Percentiles rank a stretch among this genome's conserved stretches.
Evolutionary conservation across 2,888 invertebrate genomes (phyloP).

Genomic region (Eupsilia transversa): DNA sequence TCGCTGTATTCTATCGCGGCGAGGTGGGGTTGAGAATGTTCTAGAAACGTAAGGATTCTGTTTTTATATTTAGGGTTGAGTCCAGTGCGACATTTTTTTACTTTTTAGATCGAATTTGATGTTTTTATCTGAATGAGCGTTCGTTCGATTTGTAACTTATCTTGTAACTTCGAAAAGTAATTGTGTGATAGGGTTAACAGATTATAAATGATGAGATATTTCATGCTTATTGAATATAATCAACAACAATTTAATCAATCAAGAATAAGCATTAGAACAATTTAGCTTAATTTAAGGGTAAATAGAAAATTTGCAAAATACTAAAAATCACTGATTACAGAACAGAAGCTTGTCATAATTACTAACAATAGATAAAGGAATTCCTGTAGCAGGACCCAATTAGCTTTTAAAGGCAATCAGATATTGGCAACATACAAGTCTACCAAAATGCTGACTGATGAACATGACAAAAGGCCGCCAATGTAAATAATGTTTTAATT

Average conservation of each 20-base stretch:
- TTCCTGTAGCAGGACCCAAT: neutral
- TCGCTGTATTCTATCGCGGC: conserved; percentile 96
- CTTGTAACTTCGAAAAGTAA: neutral
- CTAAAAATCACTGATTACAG: neutral
- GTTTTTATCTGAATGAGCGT: conserved; percentile 15
- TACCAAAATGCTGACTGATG: neutral
- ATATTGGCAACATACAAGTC: neutral
- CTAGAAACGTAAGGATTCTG: conserved; percentile 67
- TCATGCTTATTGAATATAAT: neutral
- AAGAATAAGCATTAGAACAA: neutral
- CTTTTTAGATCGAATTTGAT: conserved; percentile 32
- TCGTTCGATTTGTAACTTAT: conserved; percentile 50
- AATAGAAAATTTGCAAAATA: neutral
- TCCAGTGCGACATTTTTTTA: conserved; percentile 48
- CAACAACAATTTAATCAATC: neutral
- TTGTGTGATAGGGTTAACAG: too few relatives aligned
- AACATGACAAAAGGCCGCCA: neutral
- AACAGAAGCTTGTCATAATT: neutral
- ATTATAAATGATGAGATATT: neutral
- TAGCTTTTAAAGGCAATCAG: neutral
- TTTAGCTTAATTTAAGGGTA: too few relatives aligned
- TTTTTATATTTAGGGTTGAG: conserved; percentile 78
- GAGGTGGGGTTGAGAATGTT: conserved; percentile 92
- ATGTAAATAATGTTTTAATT: conserved; percentile 10
- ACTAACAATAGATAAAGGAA: neutral